Evolutionary conservation across 2,797 vertebrate genomes (phyloP).

Genomic region (Centropyge bicolor): DNA sequence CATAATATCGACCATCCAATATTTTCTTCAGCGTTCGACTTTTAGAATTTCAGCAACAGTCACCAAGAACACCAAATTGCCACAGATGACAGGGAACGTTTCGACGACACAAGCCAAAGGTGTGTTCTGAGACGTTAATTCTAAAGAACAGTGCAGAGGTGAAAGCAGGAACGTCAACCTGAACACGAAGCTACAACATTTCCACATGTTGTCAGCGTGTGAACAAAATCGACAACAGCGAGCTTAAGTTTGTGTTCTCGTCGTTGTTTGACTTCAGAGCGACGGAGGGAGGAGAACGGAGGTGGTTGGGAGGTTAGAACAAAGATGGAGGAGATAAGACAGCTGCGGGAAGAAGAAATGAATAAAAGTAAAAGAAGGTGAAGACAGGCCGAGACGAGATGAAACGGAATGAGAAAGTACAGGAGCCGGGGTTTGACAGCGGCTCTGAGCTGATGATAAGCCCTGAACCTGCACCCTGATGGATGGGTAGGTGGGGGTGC

Average conservation of each 20-base stretch:
- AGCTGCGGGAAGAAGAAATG: background rate
- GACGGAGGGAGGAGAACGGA: slow-evolving; percentile 10
- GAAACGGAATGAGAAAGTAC: slow-evolving; percentile 51
- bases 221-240: background rate
- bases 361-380: slow-evolving; percentile 35
- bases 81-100: background rate
- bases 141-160: background rate
- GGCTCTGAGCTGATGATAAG: slow-evolving; percentile 33
- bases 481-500: slow-evolving; percentile 15
- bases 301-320: slow-evolving; percentile 18
- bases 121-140: background rate
- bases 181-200: background rate
- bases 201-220: background rate
- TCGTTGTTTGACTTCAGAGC: slow-evolving; percentile 15
- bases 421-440: slow-evolving; percentile 25
- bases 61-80: too few species aligned
- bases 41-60: too few species aligned
- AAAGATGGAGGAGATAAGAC: slow-evolving; percentile 8
- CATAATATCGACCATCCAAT: too few species aligned
- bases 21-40: too few species aligned
- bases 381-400: slow-evolving; percentile 44
- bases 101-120: background rate
- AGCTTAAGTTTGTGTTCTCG: background rate
- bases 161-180: background rate
- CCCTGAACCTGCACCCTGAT: slow-evolving; percentile 12